Percentiles rank a stretch among this genome's conserved stretches.
Evolutionary conservation across 1,140 invertebrate genomes (phyloP).

Genomic region (Zophobas morio): DNA sequence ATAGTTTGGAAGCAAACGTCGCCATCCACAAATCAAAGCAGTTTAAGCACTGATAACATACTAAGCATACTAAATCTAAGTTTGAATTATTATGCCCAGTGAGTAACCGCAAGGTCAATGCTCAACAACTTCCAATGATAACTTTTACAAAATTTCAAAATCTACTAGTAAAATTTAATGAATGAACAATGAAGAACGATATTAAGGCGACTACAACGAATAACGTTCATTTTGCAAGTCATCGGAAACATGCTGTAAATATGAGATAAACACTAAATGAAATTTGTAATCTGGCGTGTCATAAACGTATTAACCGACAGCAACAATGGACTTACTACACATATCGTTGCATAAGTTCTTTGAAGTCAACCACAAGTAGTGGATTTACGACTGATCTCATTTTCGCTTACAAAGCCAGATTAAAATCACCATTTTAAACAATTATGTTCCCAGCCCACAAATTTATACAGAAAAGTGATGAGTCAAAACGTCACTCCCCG

Average conservation of each 20-base stretch:
- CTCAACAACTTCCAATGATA: constrained; percentile 14
- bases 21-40: neutral
- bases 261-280: constrained; percentile 18
- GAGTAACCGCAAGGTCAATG: constrained; percentile 35
- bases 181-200: neutral
- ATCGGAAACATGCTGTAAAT: neutral
- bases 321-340: constrained; percentile 3
- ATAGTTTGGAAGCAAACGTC: no score
- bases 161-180: no score
- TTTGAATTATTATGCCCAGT: constrained; percentile 12
- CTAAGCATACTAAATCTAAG: constrained; percentile 2
- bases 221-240: constrained; percentile 1
- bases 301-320: neutral
- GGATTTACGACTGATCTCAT: constrained; percentile 29
- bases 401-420: constrained; percentile 10
- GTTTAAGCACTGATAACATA: constrained; percentile 8
- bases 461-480: constrained; percentile 24
- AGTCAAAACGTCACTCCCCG: constrained; percentile 27
- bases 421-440: constrained; percentile 29
- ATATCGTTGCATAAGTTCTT: constrained; percentile 19
- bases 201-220: neutral
- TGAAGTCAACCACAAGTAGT: constrained; percentile 32
- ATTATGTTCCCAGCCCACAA: constrained; percentile 14
- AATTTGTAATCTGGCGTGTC: constrained; percentile 26
- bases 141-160: constrained; percentile 18